Evolutionary conservation across 2,888 invertebrate species (phyloP).

Genomic region (Leptinotarsa peninsularis): DNA sequence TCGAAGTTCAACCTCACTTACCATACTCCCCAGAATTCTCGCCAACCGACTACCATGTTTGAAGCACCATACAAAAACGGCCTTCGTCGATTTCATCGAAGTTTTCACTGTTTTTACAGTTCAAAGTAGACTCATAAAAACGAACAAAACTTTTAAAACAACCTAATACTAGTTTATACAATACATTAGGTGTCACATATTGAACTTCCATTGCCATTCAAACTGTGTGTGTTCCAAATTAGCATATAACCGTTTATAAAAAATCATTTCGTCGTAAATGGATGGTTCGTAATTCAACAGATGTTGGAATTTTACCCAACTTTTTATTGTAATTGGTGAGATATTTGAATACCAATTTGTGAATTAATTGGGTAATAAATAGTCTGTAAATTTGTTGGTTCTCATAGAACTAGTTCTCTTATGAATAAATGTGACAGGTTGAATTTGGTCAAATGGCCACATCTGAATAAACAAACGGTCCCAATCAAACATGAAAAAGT

Average conservation of each 20-base stretch:
- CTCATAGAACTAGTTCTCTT: constrained; percentile 16
- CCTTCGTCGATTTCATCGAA: too few species aligned
- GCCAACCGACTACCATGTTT: too few species aligned
- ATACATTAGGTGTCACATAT: neutral
- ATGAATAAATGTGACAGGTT: constrained; percentile 12
- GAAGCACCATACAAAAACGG: too few species aligned
- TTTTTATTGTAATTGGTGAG: neutral
- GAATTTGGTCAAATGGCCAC: constrained; percentile 1
- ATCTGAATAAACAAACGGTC: constrained; percentile 4
- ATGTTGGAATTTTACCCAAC: constrained; percentile 6
- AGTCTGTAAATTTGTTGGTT: constrained; percentile 11
- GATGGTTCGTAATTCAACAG: constrained; percentile 11
- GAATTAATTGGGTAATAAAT: constrained; percentile 20
- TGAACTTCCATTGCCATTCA: neutral
- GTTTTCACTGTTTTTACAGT: too few species aligned
- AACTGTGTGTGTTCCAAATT: constrained; percentile 13
- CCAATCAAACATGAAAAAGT: neutral
- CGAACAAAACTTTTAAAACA: too few species aligned
- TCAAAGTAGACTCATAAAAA: too few species aligned
- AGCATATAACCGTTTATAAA: neutral
- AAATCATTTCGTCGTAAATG: neutral
- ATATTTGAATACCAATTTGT: constrained; percentile 12
- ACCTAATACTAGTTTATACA: too few species aligned
- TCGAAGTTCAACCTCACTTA: too few species aligned
- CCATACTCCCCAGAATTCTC: too few species aligned